These are phyloP conservation scores for Catharus bicknelli DNA, from an alignment of 2,113 vertebrate species.

Conservation along the genomic window DNA sequence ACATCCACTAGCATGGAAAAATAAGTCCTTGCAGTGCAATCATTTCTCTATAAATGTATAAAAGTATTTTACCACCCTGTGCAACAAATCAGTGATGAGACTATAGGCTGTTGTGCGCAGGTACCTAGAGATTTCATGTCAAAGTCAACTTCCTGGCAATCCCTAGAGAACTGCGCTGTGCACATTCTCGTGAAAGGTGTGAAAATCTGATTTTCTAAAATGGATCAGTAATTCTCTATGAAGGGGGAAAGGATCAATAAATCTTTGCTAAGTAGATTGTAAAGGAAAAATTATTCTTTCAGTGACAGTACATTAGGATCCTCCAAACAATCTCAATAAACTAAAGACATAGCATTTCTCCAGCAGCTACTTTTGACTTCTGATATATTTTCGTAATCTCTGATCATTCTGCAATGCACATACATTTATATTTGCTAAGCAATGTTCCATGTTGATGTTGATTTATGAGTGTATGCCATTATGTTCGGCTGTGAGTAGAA, in stretches of 20 bases:
- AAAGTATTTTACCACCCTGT: conserved; percentile 81
- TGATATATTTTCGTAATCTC: conserved; percentile 81
- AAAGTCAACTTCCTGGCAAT: conserved; percentile 88
- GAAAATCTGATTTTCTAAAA: conserved; percentile 99
- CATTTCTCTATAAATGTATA: conserved; percentile 79
- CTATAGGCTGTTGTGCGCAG: conserved; percentile 61
- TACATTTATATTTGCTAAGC: conserved; percentile 80
- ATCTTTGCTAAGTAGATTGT: conserved; percentile 99
- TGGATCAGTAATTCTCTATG: conserved; percentile 98
- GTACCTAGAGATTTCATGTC: conserved; percentile 81
- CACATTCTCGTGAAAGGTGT: conserved; percentile 94
- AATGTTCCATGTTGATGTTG: conserved; percentile 72
- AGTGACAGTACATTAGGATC: conserved; percentile 94
- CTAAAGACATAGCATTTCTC: conserved; percentile 85
- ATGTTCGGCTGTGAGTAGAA: conserved; percentile 69
- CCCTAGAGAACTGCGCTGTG: conserved; percentile 83
- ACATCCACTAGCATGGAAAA: conserved; percentile 71
- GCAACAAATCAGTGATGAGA: conserved; percentile 81
- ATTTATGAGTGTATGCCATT: conserved; percentile 75
- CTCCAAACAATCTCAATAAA: conserved; percentile 94
- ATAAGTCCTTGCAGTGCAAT: conserved; percentile 77
- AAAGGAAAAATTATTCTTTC: conserved; percentile 91
- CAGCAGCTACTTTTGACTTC: conserved; percentile 85
- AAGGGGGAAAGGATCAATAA: conserved; percentile 96
- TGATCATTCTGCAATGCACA: conserved; percentile 76